phyloP scores from a whole-genome alignment of 1,140 invertebrate species.

The Pseudobourletiella spinata region DNA sequence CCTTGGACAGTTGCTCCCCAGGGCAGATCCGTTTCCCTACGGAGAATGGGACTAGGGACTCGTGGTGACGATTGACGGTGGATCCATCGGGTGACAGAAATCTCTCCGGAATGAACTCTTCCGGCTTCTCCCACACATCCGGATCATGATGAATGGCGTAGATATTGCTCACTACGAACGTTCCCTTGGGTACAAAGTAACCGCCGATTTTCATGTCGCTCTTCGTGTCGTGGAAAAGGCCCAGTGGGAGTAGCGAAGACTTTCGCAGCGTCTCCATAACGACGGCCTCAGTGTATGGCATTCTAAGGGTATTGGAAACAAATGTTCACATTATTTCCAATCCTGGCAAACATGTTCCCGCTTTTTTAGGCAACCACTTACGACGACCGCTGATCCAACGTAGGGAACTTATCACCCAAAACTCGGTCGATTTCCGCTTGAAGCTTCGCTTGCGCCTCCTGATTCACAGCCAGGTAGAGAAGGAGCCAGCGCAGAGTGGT shows the following conservation, averaged over 20 bases:
- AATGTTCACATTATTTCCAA: background rate
- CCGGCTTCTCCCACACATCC: constrained; percentile 57
- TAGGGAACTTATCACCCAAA: too few relatives aligned
- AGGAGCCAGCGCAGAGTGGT: constrained; percentile 42
- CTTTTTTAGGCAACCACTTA: background rate
- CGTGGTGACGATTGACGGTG: background rate
- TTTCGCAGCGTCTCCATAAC: constrained; percentile 40
- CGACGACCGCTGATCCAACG: background rate
- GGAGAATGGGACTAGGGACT: constrained; percentile 9
- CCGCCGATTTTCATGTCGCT: background rate
- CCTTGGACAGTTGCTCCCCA: constrained; percentile 17
- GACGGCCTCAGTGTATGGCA: background rate
- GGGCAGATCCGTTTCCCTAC: constrained; percentile 18
- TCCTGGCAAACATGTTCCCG: constrained; percentile 1
- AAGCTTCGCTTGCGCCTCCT: constrained; percentile 40
- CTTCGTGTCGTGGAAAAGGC: background rate
- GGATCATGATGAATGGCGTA: constrained; percentile 62
- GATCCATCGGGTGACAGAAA: constrained; percentile 50
- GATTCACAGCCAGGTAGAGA: constrained; percentile 40
- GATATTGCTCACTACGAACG: constrained; percentile 70
- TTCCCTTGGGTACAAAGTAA: constrained; percentile 43
- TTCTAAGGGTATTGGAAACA: background rate
- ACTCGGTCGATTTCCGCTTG: constrained; percentile 40
- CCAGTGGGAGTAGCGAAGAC: background rate
- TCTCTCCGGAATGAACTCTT: constrained; percentile 63